phyloP scores from a whole-genome alignment of 2,888 invertebrate genomes.

The Psylliodes chrysocephalus region DNA sequence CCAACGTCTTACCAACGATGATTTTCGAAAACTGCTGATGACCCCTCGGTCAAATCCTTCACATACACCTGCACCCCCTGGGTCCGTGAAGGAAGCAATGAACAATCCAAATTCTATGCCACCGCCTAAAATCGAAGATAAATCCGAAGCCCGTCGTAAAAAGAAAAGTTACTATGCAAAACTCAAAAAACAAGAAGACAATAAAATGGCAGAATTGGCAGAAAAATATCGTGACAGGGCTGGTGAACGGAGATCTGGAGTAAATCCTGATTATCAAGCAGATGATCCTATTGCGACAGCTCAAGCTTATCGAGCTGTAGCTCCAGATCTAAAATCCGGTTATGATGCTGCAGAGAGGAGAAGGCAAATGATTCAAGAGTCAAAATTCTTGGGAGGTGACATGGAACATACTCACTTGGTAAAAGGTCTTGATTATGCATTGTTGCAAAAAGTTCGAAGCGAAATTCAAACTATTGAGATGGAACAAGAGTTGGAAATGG shows the following conservation, averaged over 20 bases:
- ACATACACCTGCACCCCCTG: conserved; percentile 68
- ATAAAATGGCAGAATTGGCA: conserved; percentile 91
- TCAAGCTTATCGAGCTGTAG: conserved; percentile 82
- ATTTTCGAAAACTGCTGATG: conserved; percentile 95
- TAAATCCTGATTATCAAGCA: conserved; percentile 81
- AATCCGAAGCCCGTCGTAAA: conserved; percentile 87
- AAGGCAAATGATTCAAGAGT: conserved; percentile 95
- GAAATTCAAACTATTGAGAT: conserved; percentile 86
- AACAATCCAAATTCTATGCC: conserved; percentile 66
- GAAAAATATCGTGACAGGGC: conserved; percentile 94
- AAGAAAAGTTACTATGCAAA: conserved; percentile 96
- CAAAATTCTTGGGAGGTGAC: conserved; percentile 94
- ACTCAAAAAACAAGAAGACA: conserved; percentile 94
- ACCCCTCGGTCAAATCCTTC: conserved; percentile 86
- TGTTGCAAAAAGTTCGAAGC: conserved; percentile 92
- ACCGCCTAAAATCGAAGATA: conserved; percentile 71
- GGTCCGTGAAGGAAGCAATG: conserved; percentile 77
- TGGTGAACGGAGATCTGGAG: conserved; percentile 76
- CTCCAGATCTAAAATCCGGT: conserved; percentile 94
- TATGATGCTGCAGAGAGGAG: conserved; percentile 95
- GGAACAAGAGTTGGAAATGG: conserved; percentile 86
- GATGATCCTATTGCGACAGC: conserved; percentile 88
- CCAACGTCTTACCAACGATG: conserved; percentile 92
- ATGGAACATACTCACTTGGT: conserved; percentile 99
- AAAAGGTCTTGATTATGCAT: conserved; percentile 92